A percentile compares a stretch with the other conserved stretches of the same genome.
These are phyloP conservation scores for Acronicta aceris DNA, from an alignment of 2,888 invertebrate genomes.

Conservation along the genomic window DNA sequence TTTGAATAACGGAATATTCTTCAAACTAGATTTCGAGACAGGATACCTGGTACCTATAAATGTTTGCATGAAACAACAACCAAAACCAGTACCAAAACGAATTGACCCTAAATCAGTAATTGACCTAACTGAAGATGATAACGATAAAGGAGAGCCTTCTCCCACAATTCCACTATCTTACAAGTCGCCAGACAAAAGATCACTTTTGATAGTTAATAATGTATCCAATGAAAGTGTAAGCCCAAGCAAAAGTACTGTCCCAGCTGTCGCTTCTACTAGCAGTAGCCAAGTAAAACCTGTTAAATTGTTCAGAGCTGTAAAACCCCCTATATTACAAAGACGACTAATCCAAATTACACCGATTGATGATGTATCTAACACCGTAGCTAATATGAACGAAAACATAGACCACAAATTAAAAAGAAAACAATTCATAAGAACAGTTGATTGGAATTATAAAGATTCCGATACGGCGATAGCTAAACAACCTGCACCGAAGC, in stretches of 20 bases:
- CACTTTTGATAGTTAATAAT: slow-evolving; percentile 30
- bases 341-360: slow-evolving; percentile 5
- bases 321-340: slow-evolving; percentile 26
- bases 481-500: background rate
- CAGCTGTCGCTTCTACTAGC: background rate
- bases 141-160: too few relatives aligned
- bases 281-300: slow-evolving; percentile 37
- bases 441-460: background rate
- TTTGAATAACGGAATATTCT: slow-evolving; percentile 71
- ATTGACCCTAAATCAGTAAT: too few relatives aligned
- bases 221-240: background rate
- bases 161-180: too few relatives aligned
- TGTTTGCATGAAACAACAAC: slow-evolving; percentile 71
- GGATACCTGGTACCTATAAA: slow-evolving; percentile 73
- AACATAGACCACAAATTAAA: slow-evolving; percentile 2
- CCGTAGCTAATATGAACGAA: background rate
- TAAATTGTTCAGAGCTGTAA: slow-evolving; percentile 38
- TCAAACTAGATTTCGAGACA: slow-evolving; percentile 73
- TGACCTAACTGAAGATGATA: too few relatives aligned
- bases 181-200: too few relatives aligned
- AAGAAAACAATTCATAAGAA: slow-evolving; percentile 24
- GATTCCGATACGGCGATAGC: background rate
- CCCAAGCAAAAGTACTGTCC: background rate
- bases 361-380: background rate
- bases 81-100: background rate